Evolutionary conservation across 2,797 vertebrate species (phyloP).

Genomic region (Rousettus madagascariensis): DNA sequence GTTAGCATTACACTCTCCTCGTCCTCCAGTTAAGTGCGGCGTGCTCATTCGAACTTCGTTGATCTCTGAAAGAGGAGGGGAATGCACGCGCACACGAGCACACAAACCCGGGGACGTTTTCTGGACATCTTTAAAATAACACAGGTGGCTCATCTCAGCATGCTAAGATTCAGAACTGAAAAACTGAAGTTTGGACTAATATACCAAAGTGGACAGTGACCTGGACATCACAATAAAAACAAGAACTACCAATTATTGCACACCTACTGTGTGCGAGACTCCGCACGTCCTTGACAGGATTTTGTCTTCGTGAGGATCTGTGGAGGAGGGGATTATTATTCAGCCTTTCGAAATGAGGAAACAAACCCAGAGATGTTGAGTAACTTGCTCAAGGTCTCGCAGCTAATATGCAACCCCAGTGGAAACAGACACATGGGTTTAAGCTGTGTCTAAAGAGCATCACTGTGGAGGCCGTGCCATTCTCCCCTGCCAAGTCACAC

Average conservation of each 20-base stretch:
- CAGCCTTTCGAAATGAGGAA: not conserved
- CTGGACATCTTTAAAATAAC: not conserved
- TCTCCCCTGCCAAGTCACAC: constrained; percentile 69
- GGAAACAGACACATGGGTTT: not conserved
- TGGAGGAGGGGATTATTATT: not conserved
- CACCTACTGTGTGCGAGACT: not conserved
- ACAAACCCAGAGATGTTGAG: constrained; percentile 9
- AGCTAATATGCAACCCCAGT: not conserved
- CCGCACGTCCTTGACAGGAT: accelerated
- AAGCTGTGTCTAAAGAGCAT: constrained; percentile 2
- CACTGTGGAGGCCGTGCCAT: not conserved
- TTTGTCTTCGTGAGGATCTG: not conserved
- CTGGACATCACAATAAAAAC: not conserved
- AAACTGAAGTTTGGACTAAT: constrained; percentile 57
- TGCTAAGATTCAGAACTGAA: constrained; percentile 41
- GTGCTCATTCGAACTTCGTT: not conserved
- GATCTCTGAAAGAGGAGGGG: not conserved
- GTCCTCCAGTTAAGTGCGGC: not conserved
- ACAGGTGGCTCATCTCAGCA: not conserved
- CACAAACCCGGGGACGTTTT: not conserved
- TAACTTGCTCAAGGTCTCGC: constrained; percentile 32
- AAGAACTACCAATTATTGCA: not conserved
- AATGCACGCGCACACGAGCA: too few species aligned
- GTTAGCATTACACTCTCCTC: accelerated
- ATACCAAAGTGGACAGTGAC: not conserved